Evolutionary conservation across 2,797 vertebrate species (phyloP).

Genomic region (Pelodytes ibericus): DNA sequence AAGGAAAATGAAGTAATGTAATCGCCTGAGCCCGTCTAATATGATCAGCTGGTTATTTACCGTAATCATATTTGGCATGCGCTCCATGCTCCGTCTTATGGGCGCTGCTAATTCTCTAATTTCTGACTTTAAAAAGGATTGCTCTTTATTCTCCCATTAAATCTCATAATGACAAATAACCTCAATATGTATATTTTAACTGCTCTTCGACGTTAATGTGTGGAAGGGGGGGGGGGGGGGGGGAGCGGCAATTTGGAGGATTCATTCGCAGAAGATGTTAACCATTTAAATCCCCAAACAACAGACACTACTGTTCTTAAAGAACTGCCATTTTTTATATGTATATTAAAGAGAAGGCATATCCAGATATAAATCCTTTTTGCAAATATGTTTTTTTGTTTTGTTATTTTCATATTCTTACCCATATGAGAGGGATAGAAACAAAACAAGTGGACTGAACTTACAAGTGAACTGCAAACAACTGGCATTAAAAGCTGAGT

Average conservation of each 20-base stretch:
- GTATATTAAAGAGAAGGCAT: too few relatives aligned
- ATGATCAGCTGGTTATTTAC: constrained; percentile 35
- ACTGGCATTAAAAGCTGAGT: too few relatives aligned
- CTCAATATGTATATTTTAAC: neutral
- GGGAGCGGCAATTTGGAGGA: neutral
- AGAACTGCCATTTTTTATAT: neutral
- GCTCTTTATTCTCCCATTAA: constrained; percentile 7
- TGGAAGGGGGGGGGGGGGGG: neutral
- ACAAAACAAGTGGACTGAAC: too few relatives aligned
- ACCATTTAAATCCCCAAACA: neutral
- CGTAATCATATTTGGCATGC: constrained; percentile 45
- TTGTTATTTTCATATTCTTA: too few relatives aligned
- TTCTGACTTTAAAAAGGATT: constrained; percentile 25
- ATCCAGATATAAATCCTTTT: neutral
- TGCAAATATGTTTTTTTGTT: neutral
- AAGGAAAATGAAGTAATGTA: constrained; percentile 23
- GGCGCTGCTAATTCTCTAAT: constrained; percentile 33
- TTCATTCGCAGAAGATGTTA: neutral
- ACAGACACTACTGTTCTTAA: neutral
- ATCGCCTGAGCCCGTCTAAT: constrained; percentile 17
- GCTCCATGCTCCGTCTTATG: constrained; percentile 5
- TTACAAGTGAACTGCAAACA: too few relatives aligned
- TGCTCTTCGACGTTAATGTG: neutral
- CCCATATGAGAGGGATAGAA: too few relatives aligned
- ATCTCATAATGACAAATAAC: constrained; percentile 23